Base-by-base conservation (phyloP, 2,113 vertebrate genomes). In the Dryoscopus gambensis region DNA sequence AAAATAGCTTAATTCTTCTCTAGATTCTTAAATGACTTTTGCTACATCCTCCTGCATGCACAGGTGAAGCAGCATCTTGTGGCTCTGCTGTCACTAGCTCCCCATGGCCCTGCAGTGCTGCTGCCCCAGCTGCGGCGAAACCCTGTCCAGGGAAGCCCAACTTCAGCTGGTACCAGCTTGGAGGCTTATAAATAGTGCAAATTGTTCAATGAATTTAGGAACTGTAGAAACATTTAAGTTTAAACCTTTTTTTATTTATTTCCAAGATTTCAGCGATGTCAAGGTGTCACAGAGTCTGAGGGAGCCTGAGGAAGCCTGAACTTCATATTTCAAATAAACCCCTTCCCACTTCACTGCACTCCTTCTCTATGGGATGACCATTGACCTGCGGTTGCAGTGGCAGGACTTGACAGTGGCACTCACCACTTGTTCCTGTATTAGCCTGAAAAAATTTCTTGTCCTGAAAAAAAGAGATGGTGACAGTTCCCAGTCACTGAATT, bases 361-460 rank as follows among this genome's bases (percentile, higher is more conserved):
- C 5, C 27, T 56, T 50, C 16, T 27, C 22, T 5, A 3, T 2
- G 17, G 57, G 35, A 22, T 57, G 22, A 37, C 25, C 67, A 27
- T 3, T 42, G 39, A 5, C 14, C 18, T 4, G 2, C 24, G 39
- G 5, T 1, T 8, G 6, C 20, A 35, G 5, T 1, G 56, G 31
- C 44, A 59, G 57, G 63, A 50, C 35, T 14, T 52, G 27, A 37
- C 30, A 42, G 59, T 10, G 42, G 57, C 17, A 20, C 22, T 42
- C 42, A 15, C 0, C 2, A 8, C 15, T n/a, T 25, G 2, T 11
- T 25, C 14, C 25, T 57, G 3, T 4, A 22, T 17, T 28, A 67
- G 42, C 47, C n/a, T 27, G 31, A 30, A 67, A 69, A 62, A 31
- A 5, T 0, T 2, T 13, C 0, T 39, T 88, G 84, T 50, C 33